These are phyloP conservation scores for Meloidogyne chitwoodi DNA, from an alignment of 1,140 invertebrate genomes.

Conservation along the genomic window DNA sequence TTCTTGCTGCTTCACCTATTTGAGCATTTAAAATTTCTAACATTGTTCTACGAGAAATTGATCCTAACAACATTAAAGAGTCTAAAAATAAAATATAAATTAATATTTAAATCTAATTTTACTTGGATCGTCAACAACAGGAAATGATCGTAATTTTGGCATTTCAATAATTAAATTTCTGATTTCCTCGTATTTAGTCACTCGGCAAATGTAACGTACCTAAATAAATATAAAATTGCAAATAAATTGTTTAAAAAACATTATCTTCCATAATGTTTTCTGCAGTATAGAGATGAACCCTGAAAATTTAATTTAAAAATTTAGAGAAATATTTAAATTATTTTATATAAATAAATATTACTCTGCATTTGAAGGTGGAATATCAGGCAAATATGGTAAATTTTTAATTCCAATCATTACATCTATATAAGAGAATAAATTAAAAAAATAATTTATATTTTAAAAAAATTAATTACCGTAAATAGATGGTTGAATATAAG, in stretches of 20 bases:
- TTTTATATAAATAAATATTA: conserved; percentile 19
- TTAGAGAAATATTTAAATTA: neutral
- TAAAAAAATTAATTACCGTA: conserved; percentile 67
- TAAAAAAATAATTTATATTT: neutral
- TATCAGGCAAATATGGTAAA: conserved; percentile 76
- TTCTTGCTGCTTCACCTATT: conserved; percentile 54
- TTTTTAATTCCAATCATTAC: conserved; percentile 96
- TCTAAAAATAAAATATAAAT: conserved; percentile 39
- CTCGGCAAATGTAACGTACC: conserved; percentile 46
- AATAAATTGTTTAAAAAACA: neutral
- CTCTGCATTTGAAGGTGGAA: conserved; percentile 56
- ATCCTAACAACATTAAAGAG: conserved; percentile 56
- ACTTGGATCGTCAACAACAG: conserved; percentile 52
- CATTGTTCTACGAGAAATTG: conserved; percentile 46
- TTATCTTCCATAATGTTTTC: conserved; percentile 53
- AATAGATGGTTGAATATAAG: conserved; percentile 85
- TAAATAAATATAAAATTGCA: neutral
- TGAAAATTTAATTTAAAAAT: conserved; percentile 32
- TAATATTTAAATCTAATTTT: neutral
- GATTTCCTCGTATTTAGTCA: conserved; percentile 52
- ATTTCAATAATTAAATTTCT: conserved; percentile 49
- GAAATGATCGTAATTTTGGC: conserved; percentile 50
- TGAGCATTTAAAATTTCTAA: conserved; percentile 50
- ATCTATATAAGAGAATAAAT: conserved; percentile 68
- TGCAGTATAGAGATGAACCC: conserved; percentile 51